Conservation (phyloP, 2,888 invertebrate species). For the Drosophila subquinaria region DNA sequence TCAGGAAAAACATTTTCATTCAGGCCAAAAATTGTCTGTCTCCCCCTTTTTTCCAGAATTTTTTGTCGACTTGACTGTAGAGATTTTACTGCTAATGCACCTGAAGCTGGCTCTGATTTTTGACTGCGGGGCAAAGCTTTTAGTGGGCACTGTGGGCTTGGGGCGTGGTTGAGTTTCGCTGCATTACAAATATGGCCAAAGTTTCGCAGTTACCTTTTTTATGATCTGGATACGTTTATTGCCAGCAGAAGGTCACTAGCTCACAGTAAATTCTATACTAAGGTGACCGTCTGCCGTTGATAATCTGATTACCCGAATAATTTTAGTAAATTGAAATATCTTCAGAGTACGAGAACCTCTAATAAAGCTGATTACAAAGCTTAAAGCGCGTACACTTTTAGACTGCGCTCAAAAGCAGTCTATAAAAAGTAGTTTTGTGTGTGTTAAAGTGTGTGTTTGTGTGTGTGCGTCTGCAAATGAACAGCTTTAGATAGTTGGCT, state of each 20-base stretch:
- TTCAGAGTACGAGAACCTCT: not conserved
- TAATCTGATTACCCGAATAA: slow-evolving; percentile 18
- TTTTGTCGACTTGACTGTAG: slow-evolving; percentile 19
- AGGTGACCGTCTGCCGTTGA: slow-evolving; percentile 9
- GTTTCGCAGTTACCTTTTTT: slow-evolving; percentile 9
- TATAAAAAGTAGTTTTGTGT: not conserved
- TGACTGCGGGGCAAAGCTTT: slow-evolving; percentile 47
- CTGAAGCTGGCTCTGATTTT: slow-evolving; percentile 61
- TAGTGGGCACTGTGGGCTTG: slow-evolving; percentile 6
- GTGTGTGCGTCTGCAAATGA: slow-evolving; percentile 4
- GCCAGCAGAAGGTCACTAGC: not conserved
- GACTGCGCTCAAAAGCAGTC: slow-evolving; percentile 3
- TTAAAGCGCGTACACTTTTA: not conserved
- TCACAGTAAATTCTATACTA: not conserved
- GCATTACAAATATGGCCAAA: slow-evolving; percentile 13
- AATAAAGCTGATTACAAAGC: slow-evolving; percentile 28
- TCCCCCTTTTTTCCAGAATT: not conserved
- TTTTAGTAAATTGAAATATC: slow-evolving; percentile 1
- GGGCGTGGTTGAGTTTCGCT: not conserved
- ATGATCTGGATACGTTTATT: not conserved
- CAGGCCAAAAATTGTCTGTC: slow-evolving; percentile 42
- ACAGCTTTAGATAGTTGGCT: slow-evolving; percentile 9
- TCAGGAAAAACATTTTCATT: slow-evolving; percentile 57
- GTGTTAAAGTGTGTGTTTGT: not conserved
- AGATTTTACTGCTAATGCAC: slow-evolving; percentile 46